Evolutionary conservation across 2,797 vertebrate species (phyloP).

Genomic region (Tauraco hartlaubi): DNA sequence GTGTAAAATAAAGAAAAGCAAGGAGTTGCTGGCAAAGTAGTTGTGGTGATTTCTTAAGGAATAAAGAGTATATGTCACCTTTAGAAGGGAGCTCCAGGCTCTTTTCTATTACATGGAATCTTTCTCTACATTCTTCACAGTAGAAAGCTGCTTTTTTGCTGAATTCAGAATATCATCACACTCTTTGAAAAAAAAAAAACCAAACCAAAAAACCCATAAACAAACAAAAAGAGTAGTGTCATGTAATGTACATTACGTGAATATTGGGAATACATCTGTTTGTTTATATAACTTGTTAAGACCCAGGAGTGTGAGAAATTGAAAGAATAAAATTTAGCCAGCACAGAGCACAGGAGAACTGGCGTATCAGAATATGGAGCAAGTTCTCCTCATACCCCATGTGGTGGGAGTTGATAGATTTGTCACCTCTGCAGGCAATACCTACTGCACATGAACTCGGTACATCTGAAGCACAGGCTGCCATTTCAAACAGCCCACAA

Average conservation of each 20-base stretch:
- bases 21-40: not conserved
- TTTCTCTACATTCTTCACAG: not conserved
- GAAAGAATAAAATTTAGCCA: not conserved
- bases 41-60: not conserved
- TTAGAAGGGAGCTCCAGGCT: not conserved
- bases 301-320: not conserved
- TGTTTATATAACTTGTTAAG: not conserved
- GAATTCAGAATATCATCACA: not conserved
- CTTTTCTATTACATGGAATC: not conserved
- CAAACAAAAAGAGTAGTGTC: not conserved
- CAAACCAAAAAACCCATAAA: too few species aligned
- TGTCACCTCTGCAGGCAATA: not conserved
- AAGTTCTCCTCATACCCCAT: not conserved
- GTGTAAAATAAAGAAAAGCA: not conserved
- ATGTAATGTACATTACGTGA: not conserved
- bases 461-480: not conserved
- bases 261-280: not conserved
- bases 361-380: accelerated
- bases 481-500: not conserved
- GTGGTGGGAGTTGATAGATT: not conserved
- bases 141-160: not conserved
- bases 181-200: not conserved
- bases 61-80: not conserved
- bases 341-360: not conserved
- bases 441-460: not conserved